Base-by-base conservation (phyloP, 2,113 vertebrate species). In the Scatophagus argus region DNA sequence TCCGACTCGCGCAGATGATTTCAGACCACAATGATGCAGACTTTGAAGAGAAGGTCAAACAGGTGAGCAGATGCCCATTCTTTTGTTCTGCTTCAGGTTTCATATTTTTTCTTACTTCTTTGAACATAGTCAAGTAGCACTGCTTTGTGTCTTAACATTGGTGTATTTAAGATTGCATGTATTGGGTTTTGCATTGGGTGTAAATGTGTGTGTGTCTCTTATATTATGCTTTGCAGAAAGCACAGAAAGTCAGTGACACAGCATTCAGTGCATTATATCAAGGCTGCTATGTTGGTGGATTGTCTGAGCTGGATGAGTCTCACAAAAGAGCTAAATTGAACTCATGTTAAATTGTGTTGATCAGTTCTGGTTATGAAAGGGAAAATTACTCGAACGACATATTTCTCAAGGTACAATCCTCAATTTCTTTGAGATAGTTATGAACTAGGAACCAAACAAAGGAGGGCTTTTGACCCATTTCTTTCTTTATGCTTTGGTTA, bases 1-100 rank as follows among this genome's bases (percentile, higher is more conserved):
- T 99, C 91, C 94, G 97, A 95, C 97, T 99, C 84, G 97, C 97
- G 86, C 98, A 99, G 96, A 98, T 99, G 98, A 99, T 99, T 93
- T 99, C 98, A 49, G 97, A 99, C 95, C 97, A 99, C 93, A 99
- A 98, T 16, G 98, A 99, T 77, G 97, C 97, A 89, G 98, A 99
- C 94, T 99, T 99, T 94, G 98, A 99, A 89, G 97, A 97, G 92
- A 99, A 99, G 87, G 97, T 99, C 90, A 99, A 98, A 95, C 97
- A 99, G 95, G 98, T 99, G 87, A 96, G 91, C 23, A 27, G 32
- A 55, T 66, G 25, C 25, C 59, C 47, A 29, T 44, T 6, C 9
- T 62, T 32, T 51, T 58, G 27, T 71, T 25, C 9, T n/a, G n/a
- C 0, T 79, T 81, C 13, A 67, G 64, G n/a, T 36, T 51, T 47